phyloP scores from a whole-genome alignment of 2,888 invertebrate genomes.

The Alviniconcha strummeri region DNA sequence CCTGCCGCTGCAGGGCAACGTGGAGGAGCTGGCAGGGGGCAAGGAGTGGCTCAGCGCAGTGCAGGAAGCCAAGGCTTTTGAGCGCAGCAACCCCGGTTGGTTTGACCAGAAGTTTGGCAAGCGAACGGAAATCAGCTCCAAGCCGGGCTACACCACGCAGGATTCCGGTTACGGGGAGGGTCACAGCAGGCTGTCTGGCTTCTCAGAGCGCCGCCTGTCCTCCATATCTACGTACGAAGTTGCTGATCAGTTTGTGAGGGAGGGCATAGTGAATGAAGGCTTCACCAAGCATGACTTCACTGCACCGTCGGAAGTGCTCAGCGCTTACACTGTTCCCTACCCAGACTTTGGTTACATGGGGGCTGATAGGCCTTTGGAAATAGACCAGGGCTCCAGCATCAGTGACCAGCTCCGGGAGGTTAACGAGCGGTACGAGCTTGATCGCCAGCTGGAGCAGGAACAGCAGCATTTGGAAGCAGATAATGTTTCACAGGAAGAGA shows the following conservation, averaged over 20 bases:
- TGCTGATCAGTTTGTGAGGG: neutral
- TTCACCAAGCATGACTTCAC: constrained; percentile 19
- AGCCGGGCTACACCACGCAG: constrained; percentile 14
- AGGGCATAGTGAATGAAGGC: neutral
- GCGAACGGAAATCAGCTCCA: neutral
- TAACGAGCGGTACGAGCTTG: constrained; percentile 20
- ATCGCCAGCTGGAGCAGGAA: neutral
- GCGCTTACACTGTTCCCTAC: constrained; percentile 18
- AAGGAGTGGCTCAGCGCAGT: constrained; percentile 24
- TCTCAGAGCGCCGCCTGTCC: constrained; percentile 7
- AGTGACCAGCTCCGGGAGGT: constrained; percentile 8
- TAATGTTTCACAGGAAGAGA: neutral
- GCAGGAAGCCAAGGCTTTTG: constrained; percentile 14
- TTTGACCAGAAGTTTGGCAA: constrained; percentile 28
- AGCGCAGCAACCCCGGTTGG: constrained; percentile 3
- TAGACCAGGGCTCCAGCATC: constrained; percentile 19
- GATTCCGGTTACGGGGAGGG: neutral
- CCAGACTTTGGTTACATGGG: neutral
- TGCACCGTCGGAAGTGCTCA: constrained; percentile 17
- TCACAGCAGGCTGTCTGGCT: neutral
- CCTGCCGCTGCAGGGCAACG: constrained; percentile 23
- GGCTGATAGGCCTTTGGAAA: neutral
- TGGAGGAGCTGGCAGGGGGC: constrained; percentile 18
- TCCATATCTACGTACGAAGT: neutral
- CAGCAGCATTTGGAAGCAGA: neutral